Percentiles rank a stretch among this genome's conserved stretches.
Evolutionary conservation across 1,140 invertebrate genomes (phyloP).

Genomic region (Drosophila nannoptera): DNA sequence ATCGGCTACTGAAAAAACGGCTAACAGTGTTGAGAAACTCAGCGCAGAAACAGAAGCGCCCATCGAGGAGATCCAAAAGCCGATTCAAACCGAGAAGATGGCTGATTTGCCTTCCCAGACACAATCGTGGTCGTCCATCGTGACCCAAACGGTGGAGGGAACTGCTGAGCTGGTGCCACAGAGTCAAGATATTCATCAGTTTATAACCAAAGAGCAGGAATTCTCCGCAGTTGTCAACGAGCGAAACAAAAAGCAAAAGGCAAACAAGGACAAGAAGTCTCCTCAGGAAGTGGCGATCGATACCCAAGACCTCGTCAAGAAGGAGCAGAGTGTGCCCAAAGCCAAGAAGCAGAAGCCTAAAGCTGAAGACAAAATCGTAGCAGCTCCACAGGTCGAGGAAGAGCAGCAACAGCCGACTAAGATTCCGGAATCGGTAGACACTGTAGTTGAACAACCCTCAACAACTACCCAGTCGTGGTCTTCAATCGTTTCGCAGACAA

Average conservation of each 20-base stretch:
- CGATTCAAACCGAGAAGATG: background rate
- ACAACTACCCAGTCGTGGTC: constrained; percentile 32
- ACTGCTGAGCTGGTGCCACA: constrained; percentile 1
- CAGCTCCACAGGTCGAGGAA: background rate
- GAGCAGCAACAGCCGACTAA: background rate
- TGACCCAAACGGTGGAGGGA: constrained; percentile 21
- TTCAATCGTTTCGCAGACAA: constrained; percentile 38
- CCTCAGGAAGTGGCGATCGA: background rate
- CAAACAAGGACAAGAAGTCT: constrained; percentile 23
- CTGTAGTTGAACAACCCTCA: background rate
- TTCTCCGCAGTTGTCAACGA: constrained; percentile 27
- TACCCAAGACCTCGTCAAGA: constrained; percentile 7
- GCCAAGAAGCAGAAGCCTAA: constrained; percentile 39
- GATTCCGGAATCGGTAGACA: background rate
- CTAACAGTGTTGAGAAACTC: too few species aligned
- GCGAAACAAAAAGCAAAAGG: constrained; percentile 6
- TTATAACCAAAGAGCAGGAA: constrained; percentile 22
- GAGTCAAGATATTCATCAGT: constrained; percentile 20
- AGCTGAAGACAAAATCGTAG: constrained; percentile 23
- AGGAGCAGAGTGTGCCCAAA: constrained; percentile 14
- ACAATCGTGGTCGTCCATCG: constrained; percentile 55
- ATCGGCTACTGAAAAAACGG: background rate
- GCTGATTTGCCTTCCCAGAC: background rate
- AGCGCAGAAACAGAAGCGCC: too few species aligned
- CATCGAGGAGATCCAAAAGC: background rate